These are phyloP conservation scores for Procambarus clarkii DNA, from an alignment of 1,140 invertebrate genomes.

Conservation along the genomic window DNA sequence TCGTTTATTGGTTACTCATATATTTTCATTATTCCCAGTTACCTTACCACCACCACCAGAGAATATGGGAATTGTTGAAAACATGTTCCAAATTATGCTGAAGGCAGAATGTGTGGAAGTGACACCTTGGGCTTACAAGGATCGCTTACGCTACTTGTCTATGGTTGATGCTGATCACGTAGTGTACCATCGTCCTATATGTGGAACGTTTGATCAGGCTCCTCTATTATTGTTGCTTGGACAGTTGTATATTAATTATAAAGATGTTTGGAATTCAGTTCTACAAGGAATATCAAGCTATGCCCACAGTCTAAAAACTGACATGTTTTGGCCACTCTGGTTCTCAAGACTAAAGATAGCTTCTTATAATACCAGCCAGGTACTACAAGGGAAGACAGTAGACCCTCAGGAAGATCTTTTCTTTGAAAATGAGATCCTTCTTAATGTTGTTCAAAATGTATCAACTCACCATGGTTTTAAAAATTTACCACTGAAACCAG, in stretches of 20 bases:
- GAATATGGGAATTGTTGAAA: conserved; percentile 75
- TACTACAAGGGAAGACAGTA: conserved; percentile 26
- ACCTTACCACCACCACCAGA: conserved; percentile 73
- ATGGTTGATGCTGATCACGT: conserved; percentile 80
- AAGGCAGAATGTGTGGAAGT: conserved; percentile 82
- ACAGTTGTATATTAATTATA: conserved; percentile 90
- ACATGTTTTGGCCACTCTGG: conserved; percentile 88
- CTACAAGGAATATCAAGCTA: conserved; percentile 84
- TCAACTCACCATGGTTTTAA: conserved; percentile 78
- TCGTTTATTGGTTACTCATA: conserved; percentile 82
- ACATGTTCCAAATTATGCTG: conserved; percentile 82
- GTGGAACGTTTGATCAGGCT: conserved; percentile 77
- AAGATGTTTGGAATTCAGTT: conserved; percentile 90
- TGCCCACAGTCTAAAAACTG: conserved; percentile 81
- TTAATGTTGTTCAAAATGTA: conserved; percentile 72
- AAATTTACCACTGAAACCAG: conserved; percentile 74
- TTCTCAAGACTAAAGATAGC: conserved; percentile 80
- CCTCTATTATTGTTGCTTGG: conserved; percentile 88
- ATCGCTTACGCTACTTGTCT: conserved; percentile 84
- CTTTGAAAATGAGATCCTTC: not conserved
- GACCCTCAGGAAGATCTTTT: conserved; percentile 40
- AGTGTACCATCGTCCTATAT: conserved; percentile 73
- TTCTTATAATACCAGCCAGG: conserved; percentile 69
- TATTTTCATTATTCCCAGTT: conserved; percentile 83
- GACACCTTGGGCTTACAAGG: conserved; percentile 85